phyloP scores from a whole-genome alignment of 1,140 invertebrate genomes.

The Lordiphosa stackelbergi region DNA sequence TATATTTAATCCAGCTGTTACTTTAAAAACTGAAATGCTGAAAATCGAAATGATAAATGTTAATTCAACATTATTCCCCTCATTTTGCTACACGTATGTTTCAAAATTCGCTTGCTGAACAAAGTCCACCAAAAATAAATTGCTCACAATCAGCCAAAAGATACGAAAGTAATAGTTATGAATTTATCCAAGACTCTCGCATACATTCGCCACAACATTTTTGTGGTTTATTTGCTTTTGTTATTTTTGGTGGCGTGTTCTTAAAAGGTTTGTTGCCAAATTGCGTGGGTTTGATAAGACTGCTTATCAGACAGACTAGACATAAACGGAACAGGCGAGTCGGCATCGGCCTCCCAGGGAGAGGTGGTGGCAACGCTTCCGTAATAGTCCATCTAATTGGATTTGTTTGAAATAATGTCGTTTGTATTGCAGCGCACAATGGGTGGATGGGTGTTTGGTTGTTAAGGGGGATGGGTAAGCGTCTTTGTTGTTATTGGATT shows the following conservation, averaged over 20 bases:
- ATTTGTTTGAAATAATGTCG: constrained; percentile 52
- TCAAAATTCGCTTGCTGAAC: constrained; percentile 11
- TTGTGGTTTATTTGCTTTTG: constrained; percentile 5
- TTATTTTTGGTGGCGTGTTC: constrained; percentile 58
- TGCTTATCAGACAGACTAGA: constrained; percentile 24
- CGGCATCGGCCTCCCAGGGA: background rate
- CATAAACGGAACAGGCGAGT: constrained; percentile 21
- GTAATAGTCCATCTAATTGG: constrained; percentile 58
- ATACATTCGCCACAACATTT: constrained; percentile 11
- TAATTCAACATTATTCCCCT: constrained; percentile 9
- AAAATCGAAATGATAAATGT: background rate
- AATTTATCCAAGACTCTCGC: constrained; percentile 47
- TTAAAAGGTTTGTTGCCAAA: constrained; percentile 41
- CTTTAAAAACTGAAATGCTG: too few relatives aligned
- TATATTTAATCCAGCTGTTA: too few relatives aligned
- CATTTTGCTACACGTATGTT: constrained; percentile 20
- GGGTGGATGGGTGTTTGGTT: constrained; percentile 3
- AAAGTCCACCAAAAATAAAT: constrained; percentile 44
- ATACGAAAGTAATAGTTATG: constrained; percentile 13
- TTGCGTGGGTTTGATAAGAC: constrained; percentile 44
- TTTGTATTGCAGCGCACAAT: constrained; percentile 34
- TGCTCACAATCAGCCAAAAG: constrained; percentile 4
- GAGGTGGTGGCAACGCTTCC: constrained; percentile 33
- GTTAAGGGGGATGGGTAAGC: constrained; percentile 9
- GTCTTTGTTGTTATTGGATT: constrained; percentile 58